Conservation (phyloP, 1,140 invertebrate genomes). For the Aleiodes sp. region DNA sequence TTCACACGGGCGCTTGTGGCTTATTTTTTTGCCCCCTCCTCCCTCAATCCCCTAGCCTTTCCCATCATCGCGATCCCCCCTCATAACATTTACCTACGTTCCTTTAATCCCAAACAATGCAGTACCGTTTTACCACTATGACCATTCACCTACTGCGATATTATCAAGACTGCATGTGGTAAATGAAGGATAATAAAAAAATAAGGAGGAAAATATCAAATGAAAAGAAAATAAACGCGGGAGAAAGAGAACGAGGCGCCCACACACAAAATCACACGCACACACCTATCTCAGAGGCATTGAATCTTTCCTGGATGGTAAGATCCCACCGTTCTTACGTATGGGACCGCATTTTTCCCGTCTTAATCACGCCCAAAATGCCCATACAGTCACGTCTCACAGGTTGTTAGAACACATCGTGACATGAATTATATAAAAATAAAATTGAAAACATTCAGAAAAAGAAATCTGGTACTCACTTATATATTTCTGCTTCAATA, state of each 20-base stretch:
- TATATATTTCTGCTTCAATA: too few species aligned
- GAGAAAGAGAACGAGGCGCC: neutral
- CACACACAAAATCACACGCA: neutral
- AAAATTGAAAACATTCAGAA: too few species aligned
- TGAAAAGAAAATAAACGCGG: neutral
- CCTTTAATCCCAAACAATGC: constrained; percentile 12
- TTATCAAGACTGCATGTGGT: neutral
- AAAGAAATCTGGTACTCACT: too few species aligned
- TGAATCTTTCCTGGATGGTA: neutral
- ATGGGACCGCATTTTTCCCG: neutral
- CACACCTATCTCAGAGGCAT: neutral
- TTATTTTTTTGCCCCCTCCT: neutral
- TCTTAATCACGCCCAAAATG: neutral
- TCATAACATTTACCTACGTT: neutral
- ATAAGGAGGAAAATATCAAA: neutral
- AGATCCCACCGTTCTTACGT: neutral
- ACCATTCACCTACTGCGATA: neutral
- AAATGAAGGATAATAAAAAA: neutral
- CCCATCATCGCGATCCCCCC: neutral
- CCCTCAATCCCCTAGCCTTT: neutral
- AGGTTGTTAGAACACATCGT: neutral
- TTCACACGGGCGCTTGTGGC: constrained; percentile 8
- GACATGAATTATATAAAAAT: too few species aligned
- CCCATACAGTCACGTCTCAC: neutral
- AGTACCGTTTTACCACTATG: constrained; percentile 9